Evolutionary conservation across 2,797 vertebrate species (phyloP).

Genomic region (Helostoma temminkii): DNA sequence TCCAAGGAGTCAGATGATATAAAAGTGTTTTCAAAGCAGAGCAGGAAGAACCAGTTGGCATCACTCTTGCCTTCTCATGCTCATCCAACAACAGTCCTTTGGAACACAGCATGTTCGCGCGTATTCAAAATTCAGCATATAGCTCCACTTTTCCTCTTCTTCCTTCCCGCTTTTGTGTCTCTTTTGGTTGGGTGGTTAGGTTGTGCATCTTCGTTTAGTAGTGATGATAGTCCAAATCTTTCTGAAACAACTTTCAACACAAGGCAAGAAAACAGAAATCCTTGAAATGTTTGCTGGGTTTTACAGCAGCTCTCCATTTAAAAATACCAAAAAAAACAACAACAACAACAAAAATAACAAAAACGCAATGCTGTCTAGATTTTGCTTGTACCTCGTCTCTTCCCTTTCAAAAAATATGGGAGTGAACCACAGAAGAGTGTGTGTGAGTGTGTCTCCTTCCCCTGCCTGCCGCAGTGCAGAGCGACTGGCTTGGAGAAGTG

Average conservation of each 20-base stretch:
- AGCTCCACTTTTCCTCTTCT: constrained; percentile 82
- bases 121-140: constrained; percentile 82
- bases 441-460: constrained; percentile 75
- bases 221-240: constrained; percentile 59
- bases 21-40: constrained; percentile 70
- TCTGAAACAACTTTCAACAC: constrained; percentile 68
- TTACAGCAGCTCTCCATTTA: constrained; percentile 35
- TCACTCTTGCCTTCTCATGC: constrained; percentile 53
- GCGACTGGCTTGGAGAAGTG: constrained; percentile 82
- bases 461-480: constrained; percentile 83
- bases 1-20: constrained; percentile 68
- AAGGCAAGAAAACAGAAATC: constrained; percentile 52
- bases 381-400: constrained; percentile 78
- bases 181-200: constrained; percentile 42
- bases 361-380: constrained; percentile 56
- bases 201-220: constrained; percentile 64
- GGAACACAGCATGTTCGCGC: constrained; percentile 51
- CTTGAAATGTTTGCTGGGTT: constrained; percentile 39
- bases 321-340: no score
- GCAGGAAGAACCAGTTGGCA: constrained; percentile 57
- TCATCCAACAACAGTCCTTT: constrained; percentile 54
- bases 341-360: constrained; percentile 44
- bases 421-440: constrained; percentile 74
- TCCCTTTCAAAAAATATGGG: constrained; percentile 76
- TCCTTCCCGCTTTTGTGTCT: constrained; percentile 75